A percentile compares a stretch with the other conserved stretches of the same genome.
phyloP scores from a whole-genome alignment of 2,797 vertebrate genomes.

The Aldrovandia affinis region DNA sequence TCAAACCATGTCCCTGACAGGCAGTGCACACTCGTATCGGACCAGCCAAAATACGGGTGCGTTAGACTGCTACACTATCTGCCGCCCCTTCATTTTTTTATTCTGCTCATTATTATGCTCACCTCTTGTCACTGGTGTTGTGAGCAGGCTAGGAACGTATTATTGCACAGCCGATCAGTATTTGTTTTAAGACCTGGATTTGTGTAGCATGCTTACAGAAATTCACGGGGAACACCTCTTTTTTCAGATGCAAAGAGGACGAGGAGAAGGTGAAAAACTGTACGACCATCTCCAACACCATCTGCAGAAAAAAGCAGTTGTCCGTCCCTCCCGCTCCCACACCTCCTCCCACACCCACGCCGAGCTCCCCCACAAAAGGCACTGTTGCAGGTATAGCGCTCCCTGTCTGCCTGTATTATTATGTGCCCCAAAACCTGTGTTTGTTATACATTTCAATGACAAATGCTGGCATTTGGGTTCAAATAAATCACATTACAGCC shows the following conservation, averaged over 20 bases:
- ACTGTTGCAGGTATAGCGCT: not conserved
- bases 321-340: not conserved
- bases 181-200: not conserved
- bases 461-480: not conserved
- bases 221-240: not conserved
- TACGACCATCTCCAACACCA: constrained; percentile 69
- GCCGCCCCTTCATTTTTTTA: no score
- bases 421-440: not conserved
- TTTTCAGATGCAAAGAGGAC: constrained; percentile 70
- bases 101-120: not conserved
- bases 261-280: constrained; percentile 70
- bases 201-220: not conserved
- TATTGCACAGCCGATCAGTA: not conserved
- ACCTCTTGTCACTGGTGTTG: not conserved
- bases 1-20: no score
- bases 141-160: not conserved
- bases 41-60: no score
- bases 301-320: constrained; percentile 62
- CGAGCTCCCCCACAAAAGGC: no score
- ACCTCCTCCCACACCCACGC: constrained; percentile 4
- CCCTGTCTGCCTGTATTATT: not conserved
- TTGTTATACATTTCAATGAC: not conserved
- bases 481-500: not conserved
- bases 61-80: no score
- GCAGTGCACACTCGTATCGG: no score